Base-by-base conservation (phyloP, 2,888 invertebrate species). In the Venusia cambrica region DNA sequence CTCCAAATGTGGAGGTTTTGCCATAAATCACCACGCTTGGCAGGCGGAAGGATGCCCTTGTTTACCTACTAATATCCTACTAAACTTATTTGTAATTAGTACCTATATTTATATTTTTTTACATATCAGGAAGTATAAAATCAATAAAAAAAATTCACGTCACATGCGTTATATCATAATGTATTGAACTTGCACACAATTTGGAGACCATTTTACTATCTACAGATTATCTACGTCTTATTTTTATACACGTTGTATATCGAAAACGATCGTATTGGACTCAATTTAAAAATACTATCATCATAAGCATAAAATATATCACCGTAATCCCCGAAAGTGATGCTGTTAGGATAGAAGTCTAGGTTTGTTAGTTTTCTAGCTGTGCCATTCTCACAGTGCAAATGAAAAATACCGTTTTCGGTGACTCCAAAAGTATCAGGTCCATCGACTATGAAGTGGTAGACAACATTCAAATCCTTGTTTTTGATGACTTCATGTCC, bases 261-360 rank as follows among this genome's bases (percentile, higher is more conserved):
- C 16, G 67, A 55, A 62, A 78, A 83, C 39, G 75, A 73, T 50
- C 48, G 68, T 1, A 85, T 59, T 0, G 85, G 84, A 40, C 50
- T 77, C 46, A 84, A 60, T 54, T 67, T 73, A 45, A 60, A 84
- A 24, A 85, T 75, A 31, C 45, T 57, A 47, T 74, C 59, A 11
- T 78, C 68, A 1, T 60, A 38, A 1, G 75, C 67, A 45, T 81
- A 85, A 47, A 66, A 81, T 45, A 84, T 71, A 34, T 84, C 84
- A 1, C 84, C 84, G 10, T 85, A 81, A 31, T 84, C 84, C 0
- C 85, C 85, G 25, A 75, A 74, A 2, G 73, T 65, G 8, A 85
- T 72, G 31, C 84, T 79, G 21, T 58, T 52, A 0, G 83, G 75
- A 4, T 49, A 52, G 31, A 83, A 83, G 31, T 69, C 48, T 21